Conservation (phyloP, 2,888 invertebrate genomes). For the Endomychus coccineus region DNA sequence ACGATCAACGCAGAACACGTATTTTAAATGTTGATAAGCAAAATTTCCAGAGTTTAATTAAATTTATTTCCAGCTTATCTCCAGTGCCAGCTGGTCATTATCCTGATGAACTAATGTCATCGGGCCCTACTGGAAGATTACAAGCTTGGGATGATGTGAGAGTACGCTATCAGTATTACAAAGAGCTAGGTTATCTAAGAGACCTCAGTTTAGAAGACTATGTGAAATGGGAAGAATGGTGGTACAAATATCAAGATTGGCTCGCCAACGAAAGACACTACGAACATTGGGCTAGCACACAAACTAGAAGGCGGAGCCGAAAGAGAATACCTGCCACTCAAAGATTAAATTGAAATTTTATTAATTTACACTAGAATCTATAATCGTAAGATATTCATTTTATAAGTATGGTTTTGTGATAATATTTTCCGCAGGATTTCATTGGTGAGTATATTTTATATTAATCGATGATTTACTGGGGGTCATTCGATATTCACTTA, state of each 20-base stretch:
- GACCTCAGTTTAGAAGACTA: slow-evolving; percentile 75
- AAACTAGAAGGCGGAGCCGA: slow-evolving; percentile 39
- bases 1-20: no score
- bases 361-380: neutral
- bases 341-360: slow-evolving; percentile 37
- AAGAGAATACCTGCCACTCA: slow-evolving; percentile 39
- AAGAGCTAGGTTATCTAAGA: slow-evolving; percentile 76
- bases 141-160: slow-evolving; percentile 85
- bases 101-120: slow-evolving; percentile 67
- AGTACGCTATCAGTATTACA: slow-evolving; percentile 82
- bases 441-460: no score
- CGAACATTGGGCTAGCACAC: slow-evolving; percentile 58
- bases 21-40: no score
- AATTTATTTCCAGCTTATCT: slow-evolving; percentile 45
- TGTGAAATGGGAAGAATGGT: slow-evolving; percentile 92
- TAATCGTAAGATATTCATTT: neutral
- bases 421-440: no score
- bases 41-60: no score
- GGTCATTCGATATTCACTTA: no score
- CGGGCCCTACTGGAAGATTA: slow-evolving; percentile 59
- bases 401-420: neutral
- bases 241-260: slow-evolving; percentile 91
- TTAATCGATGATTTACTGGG: no score
- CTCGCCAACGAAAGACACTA: slow-evolving; percentile 72
- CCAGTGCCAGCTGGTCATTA: slow-evolving; percentile 69